Conservation (phyloP, 2,113 vertebrate species). For the Microcebus murinus region DNA sequence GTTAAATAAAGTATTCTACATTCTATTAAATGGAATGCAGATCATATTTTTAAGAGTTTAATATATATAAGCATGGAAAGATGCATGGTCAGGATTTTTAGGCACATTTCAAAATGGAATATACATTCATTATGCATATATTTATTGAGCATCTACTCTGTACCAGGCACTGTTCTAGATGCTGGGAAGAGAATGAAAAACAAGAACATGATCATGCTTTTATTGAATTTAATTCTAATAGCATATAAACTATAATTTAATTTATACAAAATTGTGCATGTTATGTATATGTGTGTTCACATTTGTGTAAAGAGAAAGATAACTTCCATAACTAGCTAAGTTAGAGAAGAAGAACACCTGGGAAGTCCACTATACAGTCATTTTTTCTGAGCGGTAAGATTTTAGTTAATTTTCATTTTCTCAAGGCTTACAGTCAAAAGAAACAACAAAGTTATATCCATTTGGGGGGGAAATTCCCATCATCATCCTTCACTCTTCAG, state of each 20-base stretch:
- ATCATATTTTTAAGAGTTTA: neutral
- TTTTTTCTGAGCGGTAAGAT: neutral
- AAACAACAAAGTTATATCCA: neutral
- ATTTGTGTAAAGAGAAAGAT: neutral
- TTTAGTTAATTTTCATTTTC: neutral
- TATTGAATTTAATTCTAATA: neutral
- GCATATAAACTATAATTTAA: neutral
- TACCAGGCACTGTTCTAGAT: neutral
- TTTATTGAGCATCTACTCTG: neutral
- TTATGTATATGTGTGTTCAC: neutral
- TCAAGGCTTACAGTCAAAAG: neutral
- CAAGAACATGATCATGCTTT: neutral
- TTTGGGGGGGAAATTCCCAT: neutral
- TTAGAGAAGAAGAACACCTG: neutral
- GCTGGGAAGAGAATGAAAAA: neutral
- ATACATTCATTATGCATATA: neutral
- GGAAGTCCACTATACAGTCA: neutral
- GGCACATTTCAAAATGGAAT: constrained; percentile 21
- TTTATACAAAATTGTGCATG: neutral
- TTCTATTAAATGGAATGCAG: neutral
- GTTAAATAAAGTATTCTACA: constrained; percentile 20
- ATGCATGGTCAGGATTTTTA: neutral
- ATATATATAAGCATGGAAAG: neutral
- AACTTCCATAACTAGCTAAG: neutral
- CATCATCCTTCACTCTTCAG: neutral